These are phyloP conservation scores for Rhadina sibilatrix DNA, from an alignment of 2,113 vertebrate genomes.

Conservation along the genomic window DNA sequence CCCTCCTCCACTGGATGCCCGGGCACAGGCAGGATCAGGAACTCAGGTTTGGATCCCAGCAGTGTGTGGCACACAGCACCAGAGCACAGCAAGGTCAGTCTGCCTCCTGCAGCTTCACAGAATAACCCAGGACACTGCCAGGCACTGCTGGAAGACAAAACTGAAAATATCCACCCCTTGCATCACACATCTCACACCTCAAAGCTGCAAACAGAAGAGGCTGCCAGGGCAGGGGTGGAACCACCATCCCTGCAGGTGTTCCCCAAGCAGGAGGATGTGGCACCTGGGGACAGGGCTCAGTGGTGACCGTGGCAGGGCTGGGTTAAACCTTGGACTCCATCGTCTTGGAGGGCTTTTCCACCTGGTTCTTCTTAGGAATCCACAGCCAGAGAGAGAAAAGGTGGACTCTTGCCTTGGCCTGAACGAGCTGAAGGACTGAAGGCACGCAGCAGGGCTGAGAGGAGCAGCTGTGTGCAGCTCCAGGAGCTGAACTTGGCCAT, in stretches of 20 bases:
- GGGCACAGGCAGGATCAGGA: rapidly evolving
- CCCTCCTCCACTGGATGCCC: background rate
- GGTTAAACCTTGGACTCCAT: rapidly evolving
- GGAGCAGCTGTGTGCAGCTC: background rate
- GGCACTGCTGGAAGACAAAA: rapidly evolving
- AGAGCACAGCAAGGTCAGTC: rapidly evolving
- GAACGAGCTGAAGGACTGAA: background rate
- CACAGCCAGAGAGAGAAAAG: rapidly evolving
- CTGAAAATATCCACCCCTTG: rapidly evolving
- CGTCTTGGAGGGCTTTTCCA: background rate
- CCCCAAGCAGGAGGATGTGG: background rate
- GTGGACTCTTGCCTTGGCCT: rapidly evolving
- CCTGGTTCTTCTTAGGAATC: rapidly evolving
- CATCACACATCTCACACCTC: background rate
- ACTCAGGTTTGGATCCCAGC: rapidly evolving
- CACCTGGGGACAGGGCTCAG: too few relatives aligned
- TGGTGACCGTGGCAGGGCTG: rapidly evolving
- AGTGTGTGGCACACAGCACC: rapidly evolving
- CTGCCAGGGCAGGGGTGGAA: background rate
- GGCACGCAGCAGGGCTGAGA: background rate
- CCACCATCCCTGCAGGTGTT: background rate
- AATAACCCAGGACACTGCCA: rapidly evolving
- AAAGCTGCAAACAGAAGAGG: rapidly evolving
- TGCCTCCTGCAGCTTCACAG: background rate
- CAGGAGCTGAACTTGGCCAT: background rate